These are phyloP conservation scores for Amblyjoppa fuscipennis DNA, from an alignment of 2,888 invertebrate species.

Conservation along the genomic window DNA sequence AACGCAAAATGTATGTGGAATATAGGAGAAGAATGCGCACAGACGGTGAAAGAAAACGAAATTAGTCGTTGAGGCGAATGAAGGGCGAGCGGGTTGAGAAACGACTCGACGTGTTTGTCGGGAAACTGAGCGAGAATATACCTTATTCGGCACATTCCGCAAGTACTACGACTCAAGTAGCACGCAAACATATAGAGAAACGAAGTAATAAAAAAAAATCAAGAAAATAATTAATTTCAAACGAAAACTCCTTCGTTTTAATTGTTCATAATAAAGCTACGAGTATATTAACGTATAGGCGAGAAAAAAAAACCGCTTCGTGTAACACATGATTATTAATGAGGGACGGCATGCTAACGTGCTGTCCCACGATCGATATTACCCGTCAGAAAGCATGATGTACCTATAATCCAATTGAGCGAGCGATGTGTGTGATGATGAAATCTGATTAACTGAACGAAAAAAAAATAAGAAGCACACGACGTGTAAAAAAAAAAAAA, in stretches of 20 bases:
- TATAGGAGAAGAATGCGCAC: slow-evolving; percentile 23
- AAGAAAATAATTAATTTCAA: slow-evolving; percentile 48
- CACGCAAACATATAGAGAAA: slow-evolving; percentile 35
- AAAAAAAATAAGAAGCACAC: slow-evolving; percentile 5
- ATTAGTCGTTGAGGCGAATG: slow-evolving; percentile 35
- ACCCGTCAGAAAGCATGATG: slow-evolving; percentile 48
- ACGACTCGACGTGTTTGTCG: slow-evolving; percentile 3
- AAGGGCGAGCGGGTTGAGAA: slow-evolving; percentile 51
- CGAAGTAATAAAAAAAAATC: slow-evolving; percentile 21
- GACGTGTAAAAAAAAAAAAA: slow-evolving; percentile 22
- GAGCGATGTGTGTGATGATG: slow-evolving; percentile 10
- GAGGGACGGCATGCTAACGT: slow-evolving; percentile 8
- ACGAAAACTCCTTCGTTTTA: slow-evolving; percentile 51
- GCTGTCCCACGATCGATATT: slow-evolving; percentile 48
- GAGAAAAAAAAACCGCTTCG: slow-evolving; percentile 42
- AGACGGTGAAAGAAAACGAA: slow-evolving; percentile 8
- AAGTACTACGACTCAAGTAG: slow-evolving; percentile 56
- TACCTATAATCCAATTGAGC: slow-evolving; percentile 55
- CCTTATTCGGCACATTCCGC: slow-evolving; percentile 67
- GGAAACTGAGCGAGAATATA: slow-evolving; percentile 34
- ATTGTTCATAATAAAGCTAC: slow-evolving; percentile 59
- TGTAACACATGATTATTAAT: slow-evolving; percentile 48
- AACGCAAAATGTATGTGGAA: slow-evolving; percentile 42
- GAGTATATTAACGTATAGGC: slow-evolving; percentile 56
- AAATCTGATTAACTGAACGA: slow-evolving; percentile 1